phyloP scores from a whole-genome alignment of 2,113 vertebrate genomes.

The Atractosteus spatula region DNA sequence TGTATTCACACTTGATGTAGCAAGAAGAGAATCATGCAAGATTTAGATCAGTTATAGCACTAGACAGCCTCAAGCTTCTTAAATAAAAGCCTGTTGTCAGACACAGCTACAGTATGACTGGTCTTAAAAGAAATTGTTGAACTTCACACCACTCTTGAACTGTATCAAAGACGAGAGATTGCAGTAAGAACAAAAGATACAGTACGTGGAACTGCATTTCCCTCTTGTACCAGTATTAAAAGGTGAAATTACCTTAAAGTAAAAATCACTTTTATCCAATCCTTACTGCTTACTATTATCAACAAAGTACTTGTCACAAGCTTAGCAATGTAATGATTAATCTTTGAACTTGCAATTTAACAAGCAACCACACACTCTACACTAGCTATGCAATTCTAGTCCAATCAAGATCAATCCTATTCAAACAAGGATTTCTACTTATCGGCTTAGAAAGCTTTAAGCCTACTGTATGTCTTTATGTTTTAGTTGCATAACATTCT shows the following conservation, averaged over 20 bases:
- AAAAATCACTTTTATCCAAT: no score
- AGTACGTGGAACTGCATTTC: not conserved
- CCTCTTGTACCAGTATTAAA: not conserved
- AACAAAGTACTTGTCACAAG: constrained; percentile 45
- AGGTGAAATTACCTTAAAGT: no score
- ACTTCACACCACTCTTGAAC: no score
- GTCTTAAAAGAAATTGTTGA: not conserved
- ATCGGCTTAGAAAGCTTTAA: not conserved
- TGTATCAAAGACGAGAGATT: no score
- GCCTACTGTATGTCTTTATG: not conserved
- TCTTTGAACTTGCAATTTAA: not conserved
- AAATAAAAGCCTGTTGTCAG: no score
- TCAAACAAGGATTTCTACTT: not conserved
- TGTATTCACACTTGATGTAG: no score
- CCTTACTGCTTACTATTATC: not conserved
- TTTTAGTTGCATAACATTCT: not conserved
- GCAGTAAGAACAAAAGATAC: not conserved
- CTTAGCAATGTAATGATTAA: constrained; percentile 26
- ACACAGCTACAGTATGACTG: not conserved
- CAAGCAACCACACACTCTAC: not conserved
- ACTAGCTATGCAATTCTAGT: not conserved
- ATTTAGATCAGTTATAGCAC: no score
- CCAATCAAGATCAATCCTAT: not conserved
- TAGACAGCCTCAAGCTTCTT: no score
- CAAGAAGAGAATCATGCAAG: no score